These are phyloP conservation scores for Cinclus cinclus DNA, from an alignment of 2,113 vertebrate species.

Conservation along the genomic window DNA sequence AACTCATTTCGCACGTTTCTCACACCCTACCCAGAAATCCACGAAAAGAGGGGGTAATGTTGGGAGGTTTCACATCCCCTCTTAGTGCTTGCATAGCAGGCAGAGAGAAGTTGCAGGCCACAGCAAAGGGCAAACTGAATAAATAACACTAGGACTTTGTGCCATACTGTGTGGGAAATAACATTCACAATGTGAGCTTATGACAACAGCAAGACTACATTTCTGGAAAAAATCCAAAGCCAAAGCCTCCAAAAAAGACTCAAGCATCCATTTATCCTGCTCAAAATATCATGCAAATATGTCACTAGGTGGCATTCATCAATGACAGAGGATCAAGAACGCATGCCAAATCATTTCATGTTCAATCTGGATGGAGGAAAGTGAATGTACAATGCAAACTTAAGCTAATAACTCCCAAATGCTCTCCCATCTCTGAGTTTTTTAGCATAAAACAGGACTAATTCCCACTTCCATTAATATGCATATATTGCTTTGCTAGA, in stretches of 20 bases:
- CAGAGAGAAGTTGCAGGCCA: neutral
- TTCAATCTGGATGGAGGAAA: neutral
- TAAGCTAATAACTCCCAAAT: neutral
- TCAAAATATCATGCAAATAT: slow-evolving; percentile 13
- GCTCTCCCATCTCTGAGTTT: neutral
- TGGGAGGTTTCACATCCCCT: neutral
- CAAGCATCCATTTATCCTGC: neutral
- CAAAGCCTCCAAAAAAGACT: slow-evolving; percentile 1
- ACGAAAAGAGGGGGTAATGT: neutral
- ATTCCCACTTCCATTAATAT: neutral
- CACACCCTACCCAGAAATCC: neutral
- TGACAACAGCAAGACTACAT: neutral
- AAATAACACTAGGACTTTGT: neutral
- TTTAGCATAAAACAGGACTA: neutral
- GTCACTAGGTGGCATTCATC: neutral
- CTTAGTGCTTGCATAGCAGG: neutral
- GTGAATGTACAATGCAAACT: neutral
- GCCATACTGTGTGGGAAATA: neutral
- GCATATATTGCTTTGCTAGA: neutral
- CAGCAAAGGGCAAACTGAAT: neutral
- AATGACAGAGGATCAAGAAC: neutral
- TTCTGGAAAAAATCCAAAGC: neutral
- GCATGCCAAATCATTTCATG: neutral
- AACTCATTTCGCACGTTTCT: neutral
- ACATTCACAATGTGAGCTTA: neutral